Base-by-base conservation (phyloP, 2,888 invertebrate genomes). In the Erynnis tages region DNA sequence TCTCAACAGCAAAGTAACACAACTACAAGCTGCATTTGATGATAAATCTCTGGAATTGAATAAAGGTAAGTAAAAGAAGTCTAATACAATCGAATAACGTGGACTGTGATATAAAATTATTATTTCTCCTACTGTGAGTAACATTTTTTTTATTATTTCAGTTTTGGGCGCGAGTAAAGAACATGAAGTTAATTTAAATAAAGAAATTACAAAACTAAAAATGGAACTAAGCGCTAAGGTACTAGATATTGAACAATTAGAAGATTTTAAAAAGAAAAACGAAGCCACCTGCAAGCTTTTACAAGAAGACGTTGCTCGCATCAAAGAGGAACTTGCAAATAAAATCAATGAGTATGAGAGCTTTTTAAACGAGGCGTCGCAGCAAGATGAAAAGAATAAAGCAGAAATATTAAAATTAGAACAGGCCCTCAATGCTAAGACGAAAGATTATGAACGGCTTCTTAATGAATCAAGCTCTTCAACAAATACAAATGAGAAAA, bases 151-250 rank as follows among this genome's bases (percentile, higher is more conserved):
- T 19, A 6, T 37, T 17, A 54, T 83, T 83, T 54, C 73, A 90
- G 90, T 85, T 23, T 69, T 80, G 61, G 85, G 88, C 53, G 69
- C 78, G 38, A 84, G 75, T 58, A 90, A 90, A 66, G 90, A 90
- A 73, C 85, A 86, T 43, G 90, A 90, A 75, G 77, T 90, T 6
- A 84, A 79, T 55, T 71, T 86, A 11, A 90, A 87, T 58, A 90
- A 90, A 69, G 90, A 90, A 72, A 76, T 90, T 16, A 90, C 90
- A 14, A 90, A 91, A 70, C 68, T 90, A 17, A 89, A 85, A 77
- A 88, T 86, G 87, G 90, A 90, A 75, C 76, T 91, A 13, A 92
- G 91, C 71, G 84, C 87, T 54, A 91, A 90, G 83, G 73, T 85
- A 54, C 76, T 86, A 67, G 92, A 92, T 67, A 67, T 91, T 56